Evolutionary conservation across 2,888 invertebrate species (phyloP), one percentile per base, ranked within the genome.

Genomic region (Dascillus cervinus): DNA sequence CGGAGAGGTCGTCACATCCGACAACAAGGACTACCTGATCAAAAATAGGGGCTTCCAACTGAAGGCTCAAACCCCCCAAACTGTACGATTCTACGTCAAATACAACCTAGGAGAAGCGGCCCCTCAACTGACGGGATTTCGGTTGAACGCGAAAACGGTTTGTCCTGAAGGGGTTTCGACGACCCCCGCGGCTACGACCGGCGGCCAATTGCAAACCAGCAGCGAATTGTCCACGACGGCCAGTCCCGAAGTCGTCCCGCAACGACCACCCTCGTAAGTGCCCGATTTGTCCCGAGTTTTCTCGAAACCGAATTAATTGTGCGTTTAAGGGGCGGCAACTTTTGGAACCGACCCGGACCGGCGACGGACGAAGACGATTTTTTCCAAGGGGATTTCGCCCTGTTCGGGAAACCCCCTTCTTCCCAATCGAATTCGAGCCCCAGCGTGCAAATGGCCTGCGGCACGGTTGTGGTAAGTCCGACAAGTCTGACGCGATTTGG

Each of bases 81-180:
- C 71, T 0, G 66, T 77, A 4, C 60, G 73, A 2, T 74, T 79
- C 56, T 77, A 75, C 56, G 72, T 77, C 1, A 73, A 72, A 37
- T 77, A 73, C 56, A 70, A 73, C 46, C 60, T 66, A 1, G 49
- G 1, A 47, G 64, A 2, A 64, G 61, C 28, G 62, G 62, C 13
- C 56, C 68, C 0, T 76, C 77, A 0, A 66, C 61, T 37, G 47
- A 73, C 1, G 11, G 63, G 64, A 1, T 70, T 75, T 13, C 49
- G 71, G 20, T 55, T 77, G 13, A 78, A 79, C 37, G 77, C 76
- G 0, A 63, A 71, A 37, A 71, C 73, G 28, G 72, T 77, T 4
- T 76, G 76, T 47, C 72, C 70, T 0, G 60, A 47, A 50, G 50
- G 14, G 49, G 50, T 27, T 39, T 39, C 34, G 33, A 46, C 29